Percentiles rank a stretch among this genome's conserved stretches.
These are phyloP conservation scores for Chaetodon trifasciatus DNA, from an alignment of 2,797 vertebrate species.

Conservation along the genomic window DNA sequence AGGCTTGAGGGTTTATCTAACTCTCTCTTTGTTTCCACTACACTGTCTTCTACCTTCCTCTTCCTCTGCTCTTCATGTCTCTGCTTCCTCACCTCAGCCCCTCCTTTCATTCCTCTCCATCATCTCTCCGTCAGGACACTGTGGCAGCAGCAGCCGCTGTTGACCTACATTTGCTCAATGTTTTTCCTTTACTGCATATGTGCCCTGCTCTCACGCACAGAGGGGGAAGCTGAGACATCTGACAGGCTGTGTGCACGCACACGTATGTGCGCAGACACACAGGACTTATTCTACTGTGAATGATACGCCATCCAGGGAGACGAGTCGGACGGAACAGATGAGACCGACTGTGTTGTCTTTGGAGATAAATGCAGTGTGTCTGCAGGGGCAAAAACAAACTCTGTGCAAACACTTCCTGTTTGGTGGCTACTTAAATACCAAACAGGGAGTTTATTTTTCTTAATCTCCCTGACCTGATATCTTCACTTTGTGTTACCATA, in stretches of 20 bases:
- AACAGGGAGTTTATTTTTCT: not conserved
- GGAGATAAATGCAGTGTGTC: slow-evolving; percentile 28
- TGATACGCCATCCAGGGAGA: slow-evolving; percentile 35
- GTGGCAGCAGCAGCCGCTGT: slow-evolving; percentile 55
- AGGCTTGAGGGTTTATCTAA: not conserved
- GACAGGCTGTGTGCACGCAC: slow-evolving; percentile 15
- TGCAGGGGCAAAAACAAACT: slow-evolving; percentile 29
- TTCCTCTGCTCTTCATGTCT: slow-evolving; percentile 1
- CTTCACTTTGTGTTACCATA: not conserved
- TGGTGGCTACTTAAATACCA: slow-evolving; percentile 30
- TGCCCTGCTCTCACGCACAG: slow-evolving; percentile 18
- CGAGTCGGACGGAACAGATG: slow-evolving; percentile 28
- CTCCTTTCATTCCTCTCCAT: slow-evolving; percentile 15
- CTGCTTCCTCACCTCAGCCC: slow-evolving; percentile 4
- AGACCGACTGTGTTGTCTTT: slow-evolving; percentile 10
- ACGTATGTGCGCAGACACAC: slow-evolving; percentile 15
- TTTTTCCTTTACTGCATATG: slow-evolving; percentile 39
- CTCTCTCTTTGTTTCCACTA: not conserved
- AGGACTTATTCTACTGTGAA: slow-evolving; percentile 46
- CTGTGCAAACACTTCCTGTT: slow-evolving; percentile 31
- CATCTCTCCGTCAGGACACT: slow-evolving; percentile 32
- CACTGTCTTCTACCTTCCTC: not conserved
- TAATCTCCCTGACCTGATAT: not conserved
- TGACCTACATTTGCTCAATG: slow-evolving; percentile 80
- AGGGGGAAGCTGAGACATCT: slow-evolving; percentile 9